These are phyloP conservation scores for Erpornis zantholeuca DNA, from an alignment of 2,113 vertebrate species.

Conservation along the genomic window DNA sequence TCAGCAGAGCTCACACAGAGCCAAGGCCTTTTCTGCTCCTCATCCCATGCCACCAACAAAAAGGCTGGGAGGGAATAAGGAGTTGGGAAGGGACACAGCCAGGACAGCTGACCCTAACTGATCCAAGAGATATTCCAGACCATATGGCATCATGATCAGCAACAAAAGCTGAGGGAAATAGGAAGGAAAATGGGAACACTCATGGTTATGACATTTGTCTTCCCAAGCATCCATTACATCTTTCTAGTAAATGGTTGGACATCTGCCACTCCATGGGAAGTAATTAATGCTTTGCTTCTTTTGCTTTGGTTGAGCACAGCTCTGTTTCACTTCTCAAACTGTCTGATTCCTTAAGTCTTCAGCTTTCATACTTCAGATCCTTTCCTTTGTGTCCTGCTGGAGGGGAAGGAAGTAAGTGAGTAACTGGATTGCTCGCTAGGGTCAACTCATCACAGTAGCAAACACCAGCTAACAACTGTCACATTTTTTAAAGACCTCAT, in stretches of 20 bases:
- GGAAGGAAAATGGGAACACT: background rate
- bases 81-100: background rate
- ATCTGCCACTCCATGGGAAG: fast-evolving
- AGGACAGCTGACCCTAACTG: background rate
- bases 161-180: background rate
- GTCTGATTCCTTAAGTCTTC: background rate
- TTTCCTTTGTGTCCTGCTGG: fast-evolving
- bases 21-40: background rate
- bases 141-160: background rate
- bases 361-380: background rate
- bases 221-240: background rate
- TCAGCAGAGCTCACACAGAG: background rate
- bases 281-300: background rate
- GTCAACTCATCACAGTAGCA: background rate
- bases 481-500: background rate
- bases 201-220: fast-evolving
- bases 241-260: background rate
- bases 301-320: background rate
- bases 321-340: background rate
- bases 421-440: background rate
- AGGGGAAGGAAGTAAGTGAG: background rate
- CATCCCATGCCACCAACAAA: fast-evolving
- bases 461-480: background rate
- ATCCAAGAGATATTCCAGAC: background rate
- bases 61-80: fast-evolving